phyloP scores from a whole-genome alignment of 1,140 invertebrate species.

The Homarus americanus region DNA sequence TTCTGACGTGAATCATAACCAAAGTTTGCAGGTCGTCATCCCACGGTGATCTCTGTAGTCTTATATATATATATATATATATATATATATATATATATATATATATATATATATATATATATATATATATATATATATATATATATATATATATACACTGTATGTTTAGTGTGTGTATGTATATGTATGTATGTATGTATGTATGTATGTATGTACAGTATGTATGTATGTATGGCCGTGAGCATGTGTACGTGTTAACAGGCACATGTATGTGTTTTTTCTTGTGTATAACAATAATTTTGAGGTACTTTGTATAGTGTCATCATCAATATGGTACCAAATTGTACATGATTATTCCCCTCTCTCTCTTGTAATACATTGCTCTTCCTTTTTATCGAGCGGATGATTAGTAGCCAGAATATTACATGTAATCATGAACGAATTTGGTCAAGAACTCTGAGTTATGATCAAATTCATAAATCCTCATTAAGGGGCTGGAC shows the following conservation, averaged over 20 bases:
- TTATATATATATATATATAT: background rate
- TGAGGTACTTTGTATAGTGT: slow-evolving; percentile 45
- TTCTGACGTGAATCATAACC: too few species aligned
- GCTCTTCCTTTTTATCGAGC: slow-evolving; percentile 40
- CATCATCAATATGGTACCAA: slow-evolving; percentile 14
- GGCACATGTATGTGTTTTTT: slow-evolving; percentile 27
- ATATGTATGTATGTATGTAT: background rate
- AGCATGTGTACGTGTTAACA: slow-evolving; percentile 21
- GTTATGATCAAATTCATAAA: slow-evolving; percentile 54
- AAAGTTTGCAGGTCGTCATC: too few species aligned
- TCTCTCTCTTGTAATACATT: background rate
- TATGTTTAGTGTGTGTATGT: slow-evolving; percentile 37
- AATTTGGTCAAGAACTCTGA: slow-evolving; percentile 36
- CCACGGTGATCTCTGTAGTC: too few species aligned
- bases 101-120: background rate
- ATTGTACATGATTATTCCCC: slow-evolving; percentile 42
- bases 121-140: background rate
- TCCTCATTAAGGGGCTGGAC: slow-evolving; percentile 48
- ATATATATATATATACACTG: background rate
- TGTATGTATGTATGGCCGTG: background rate
- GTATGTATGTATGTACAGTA: background rate
- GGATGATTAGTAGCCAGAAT: slow-evolving; percentile 54
- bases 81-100: background rate
- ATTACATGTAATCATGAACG: slow-evolving; percentile 55
- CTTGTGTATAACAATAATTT: slow-evolving; percentile 27